Evolutionary conservation across 2,797 vertebrate genomes (phyloP).

Genomic region (Scyliorhinus canicula): DNA sequence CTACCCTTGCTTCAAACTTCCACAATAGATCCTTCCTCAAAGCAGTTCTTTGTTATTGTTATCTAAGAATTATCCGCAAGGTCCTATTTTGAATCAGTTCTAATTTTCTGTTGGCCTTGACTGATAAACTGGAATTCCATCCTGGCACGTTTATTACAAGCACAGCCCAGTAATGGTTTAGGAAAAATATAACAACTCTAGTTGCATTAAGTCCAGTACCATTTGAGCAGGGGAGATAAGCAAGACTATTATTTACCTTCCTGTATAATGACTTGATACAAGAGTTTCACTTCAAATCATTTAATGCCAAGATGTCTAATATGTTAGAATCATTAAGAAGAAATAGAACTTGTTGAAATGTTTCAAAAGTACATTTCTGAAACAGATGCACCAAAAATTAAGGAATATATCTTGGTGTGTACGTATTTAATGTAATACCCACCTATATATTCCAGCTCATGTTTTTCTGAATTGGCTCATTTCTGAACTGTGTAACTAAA

Average conservation of each 20-base stretch:
- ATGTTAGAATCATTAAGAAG: not conserved
- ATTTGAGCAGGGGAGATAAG: not conserved
- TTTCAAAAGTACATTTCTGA: not conserved
- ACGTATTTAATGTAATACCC: not conserved
- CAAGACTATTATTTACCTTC: not conserved
- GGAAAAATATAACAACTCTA: constrained; percentile 7
- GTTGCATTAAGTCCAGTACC: not conserved
- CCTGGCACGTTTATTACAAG: constrained; percentile 17
- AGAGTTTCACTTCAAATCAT: not conserved
- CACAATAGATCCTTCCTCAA: not conserved
- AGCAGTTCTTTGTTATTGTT: not conserved
- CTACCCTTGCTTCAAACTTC: not conserved
- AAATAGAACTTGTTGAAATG: not conserved
- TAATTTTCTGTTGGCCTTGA: not conserved
- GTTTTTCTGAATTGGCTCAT: not conserved
- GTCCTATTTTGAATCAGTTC: not conserved
- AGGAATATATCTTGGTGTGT: not conserved
- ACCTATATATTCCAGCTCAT: not conserved
- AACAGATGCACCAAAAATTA: not conserved
- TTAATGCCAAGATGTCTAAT: not conserved
- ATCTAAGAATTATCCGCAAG: not conserved
- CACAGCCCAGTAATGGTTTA: not conserved
- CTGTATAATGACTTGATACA: not conserved
- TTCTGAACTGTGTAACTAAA: not conserved
- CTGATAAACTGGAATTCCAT: constrained; percentile 18